These are phyloP conservation scores for Sinocyclocheilus grahami DNA, from an alignment of 2,113 vertebrate species.

Conservation along the genomic window DNA sequence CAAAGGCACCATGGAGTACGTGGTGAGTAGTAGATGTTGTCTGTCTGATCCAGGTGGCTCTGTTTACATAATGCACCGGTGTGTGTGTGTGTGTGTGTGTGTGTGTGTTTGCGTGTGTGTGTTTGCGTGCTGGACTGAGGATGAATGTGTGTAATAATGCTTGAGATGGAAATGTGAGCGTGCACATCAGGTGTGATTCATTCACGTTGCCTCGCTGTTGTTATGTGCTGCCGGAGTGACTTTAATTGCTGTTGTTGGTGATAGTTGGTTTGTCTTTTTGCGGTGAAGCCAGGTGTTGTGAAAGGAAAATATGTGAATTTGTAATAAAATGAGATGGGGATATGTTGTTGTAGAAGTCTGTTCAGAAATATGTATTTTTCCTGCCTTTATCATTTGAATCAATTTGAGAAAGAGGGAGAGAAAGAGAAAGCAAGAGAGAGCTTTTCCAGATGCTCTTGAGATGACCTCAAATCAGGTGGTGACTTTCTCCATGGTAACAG, in stretches of 20 bases:
- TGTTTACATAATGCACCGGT: slow-evolving; percentile 33
- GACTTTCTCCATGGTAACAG: slow-evolving; percentile 50
- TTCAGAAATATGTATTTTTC: slow-evolving; percentile 15
- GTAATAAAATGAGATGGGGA: not conserved
- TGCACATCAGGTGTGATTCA: not conserved
- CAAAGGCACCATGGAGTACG: slow-evolving; percentile 84
- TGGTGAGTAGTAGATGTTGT: slow-evolving; percentile 73
- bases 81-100: not conserved
- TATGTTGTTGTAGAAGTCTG: not conserved
- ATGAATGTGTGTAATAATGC: slow-evolving; percentile 23
- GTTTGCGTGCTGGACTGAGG: not conserved
- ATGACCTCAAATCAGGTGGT: slow-evolving; percentile 50
- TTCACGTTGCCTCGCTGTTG: not conserved
- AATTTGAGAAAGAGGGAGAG: slow-evolving; percentile 14
- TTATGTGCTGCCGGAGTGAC: not conserved
- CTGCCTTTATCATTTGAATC: not conserved
- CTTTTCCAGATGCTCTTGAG: slow-evolving; percentile 40
- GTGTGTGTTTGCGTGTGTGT: not conserved
- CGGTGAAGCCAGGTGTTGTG: not conserved
- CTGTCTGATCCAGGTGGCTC: slow-evolving; percentile 28
- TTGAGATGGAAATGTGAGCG: not conserved
- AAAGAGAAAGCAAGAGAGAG: not conserved
- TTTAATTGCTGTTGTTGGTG: slow-evolving; percentile 27
- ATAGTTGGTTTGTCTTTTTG: not conserved
- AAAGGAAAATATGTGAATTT: not conserved